Conservation (phyloP, 1,140 invertebrate genomes). For the Cotesia glomerata region DNA sequence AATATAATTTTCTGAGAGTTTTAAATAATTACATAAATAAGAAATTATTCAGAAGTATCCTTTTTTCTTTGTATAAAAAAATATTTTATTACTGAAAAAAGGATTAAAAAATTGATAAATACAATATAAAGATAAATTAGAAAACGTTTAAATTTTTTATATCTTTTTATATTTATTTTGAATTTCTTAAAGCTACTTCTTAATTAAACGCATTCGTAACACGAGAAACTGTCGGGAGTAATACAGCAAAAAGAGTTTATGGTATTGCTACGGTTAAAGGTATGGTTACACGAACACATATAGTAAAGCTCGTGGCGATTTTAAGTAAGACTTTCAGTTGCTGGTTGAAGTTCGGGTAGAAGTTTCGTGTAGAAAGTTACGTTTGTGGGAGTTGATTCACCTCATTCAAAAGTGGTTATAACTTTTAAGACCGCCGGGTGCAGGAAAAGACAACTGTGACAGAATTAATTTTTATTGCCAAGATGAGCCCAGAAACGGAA, state of each 20-base stretch:
- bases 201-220: background rate
- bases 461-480: constrained; percentile 26
- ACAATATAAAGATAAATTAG: background rate
- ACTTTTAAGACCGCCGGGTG: constrained; percentile 39
- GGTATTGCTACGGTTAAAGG: background rate
- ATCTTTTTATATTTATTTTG: background rate
- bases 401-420: constrained; percentile 49
- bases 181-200: background rate
- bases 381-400: constrained; percentile 48
- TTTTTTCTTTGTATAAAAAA: too few relatives aligned
- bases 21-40: too few relatives aligned
- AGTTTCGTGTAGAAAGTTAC: constrained; percentile 50
- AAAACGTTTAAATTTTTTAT: background rate
- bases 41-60: too few relatives aligned
- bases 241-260: background rate
- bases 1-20: too few relatives aligned
- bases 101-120: background rate
- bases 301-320: constrained; percentile 43
- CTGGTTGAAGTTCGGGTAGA: constrained; percentile 30
- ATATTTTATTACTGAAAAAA: too few relatives aligned
- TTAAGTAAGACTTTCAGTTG: constrained; percentile 41
- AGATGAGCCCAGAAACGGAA: constrained; percentile 1
- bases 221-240: background rate
- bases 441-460: constrained; percentile 29
- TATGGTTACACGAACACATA: constrained; percentile 19